Evolutionary conservation across 2,888 invertebrate species (phyloP).

Genomic region (Anaspis maculata): DNA sequence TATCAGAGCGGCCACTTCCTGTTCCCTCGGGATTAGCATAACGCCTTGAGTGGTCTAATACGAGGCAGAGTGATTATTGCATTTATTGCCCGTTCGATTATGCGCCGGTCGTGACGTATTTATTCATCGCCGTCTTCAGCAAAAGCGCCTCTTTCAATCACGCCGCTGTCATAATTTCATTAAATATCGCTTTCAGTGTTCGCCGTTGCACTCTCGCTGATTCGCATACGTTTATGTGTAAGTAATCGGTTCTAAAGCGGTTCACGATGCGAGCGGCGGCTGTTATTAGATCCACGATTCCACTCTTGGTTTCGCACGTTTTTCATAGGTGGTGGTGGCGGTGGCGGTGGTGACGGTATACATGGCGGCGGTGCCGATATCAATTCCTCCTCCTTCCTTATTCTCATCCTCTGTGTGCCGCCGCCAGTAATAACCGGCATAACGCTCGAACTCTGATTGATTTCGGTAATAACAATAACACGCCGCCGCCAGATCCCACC

Average conservation of each 20-base stretch:
- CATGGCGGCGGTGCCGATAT: too few species aligned
- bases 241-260: constrained; percentile 12
- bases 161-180: constrained; percentile 17
- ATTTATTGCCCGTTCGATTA: constrained; percentile 3
- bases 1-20: constrained; percentile 1
- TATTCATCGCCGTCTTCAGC: constrained; percentile 3
- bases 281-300: constrained; percentile 16
- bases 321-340: too few species aligned
- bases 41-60: too few species aligned
- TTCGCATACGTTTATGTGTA: constrained; percentile 16
- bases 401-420: too few species aligned
- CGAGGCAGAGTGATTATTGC: neutral
- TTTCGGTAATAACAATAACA: too few species aligned
- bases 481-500: too few species aligned
- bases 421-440: too few species aligned
- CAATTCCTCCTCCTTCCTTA: too few species aligned
- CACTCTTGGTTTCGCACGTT: constrained; percentile 21
- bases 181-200: constrained; percentile 19
- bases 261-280: constrained; percentile 17
- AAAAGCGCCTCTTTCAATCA: constrained; percentile 11
- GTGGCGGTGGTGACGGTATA: too few species aligned
- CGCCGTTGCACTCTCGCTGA: constrained; percentile 16
- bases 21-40: too few species aligned
- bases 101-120: constrained; percentile 9
- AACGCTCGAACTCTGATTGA: too few species aligned